A percentile compares a stretch with the other conserved stretches of the same genome.
Evolutionary conservation across 2,888 invertebrate genomes (phyloP).

Genomic region (Cylindroiulus punctatus): DNA sequence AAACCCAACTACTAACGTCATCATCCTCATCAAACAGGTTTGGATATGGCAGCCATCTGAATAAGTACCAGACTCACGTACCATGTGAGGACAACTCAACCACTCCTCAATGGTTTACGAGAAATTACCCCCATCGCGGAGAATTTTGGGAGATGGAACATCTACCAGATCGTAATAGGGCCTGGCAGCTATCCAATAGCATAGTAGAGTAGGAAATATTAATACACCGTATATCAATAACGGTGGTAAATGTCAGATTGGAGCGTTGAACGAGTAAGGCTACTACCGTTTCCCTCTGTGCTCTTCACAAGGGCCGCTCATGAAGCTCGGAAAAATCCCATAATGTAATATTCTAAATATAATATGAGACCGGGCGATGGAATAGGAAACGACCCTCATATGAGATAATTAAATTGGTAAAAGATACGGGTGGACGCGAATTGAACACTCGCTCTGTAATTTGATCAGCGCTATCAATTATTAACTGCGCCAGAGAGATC

Average conservation of each 20-base stretch:
- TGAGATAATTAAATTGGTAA: slow-evolving; percentile 38
- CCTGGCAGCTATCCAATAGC: neutral
- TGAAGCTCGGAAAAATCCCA: slow-evolving; percentile 12
- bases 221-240: neutral
- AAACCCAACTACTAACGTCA: too few relatives aligned
- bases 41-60: too few relatives aligned
- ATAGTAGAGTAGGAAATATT: neutral
- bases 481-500: slow-evolving; percentile 11
- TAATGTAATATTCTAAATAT: slow-evolving; percentile 16
- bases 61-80: neutral
- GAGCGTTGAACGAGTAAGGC: neutral
- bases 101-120: slow-evolving; percentile 12
- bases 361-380: neutral
- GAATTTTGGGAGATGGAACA: neutral
- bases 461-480: neutral
- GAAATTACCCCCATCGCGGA: neutral
- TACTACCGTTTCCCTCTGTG: neutral
- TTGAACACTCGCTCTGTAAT: neutral
- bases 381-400: neutral
- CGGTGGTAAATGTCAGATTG: slow-evolving; percentile 22
- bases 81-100: neutral
- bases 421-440: slow-evolving; percentile 18
- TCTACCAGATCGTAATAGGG: neutral
- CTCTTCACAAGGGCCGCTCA: slow-evolving; percentile 20
- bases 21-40: too few relatives aligned